Evolutionary conservation across 2,113 vertebrate genomes (phyloP).

Genomic region (Alouatta palliata): DNA sequence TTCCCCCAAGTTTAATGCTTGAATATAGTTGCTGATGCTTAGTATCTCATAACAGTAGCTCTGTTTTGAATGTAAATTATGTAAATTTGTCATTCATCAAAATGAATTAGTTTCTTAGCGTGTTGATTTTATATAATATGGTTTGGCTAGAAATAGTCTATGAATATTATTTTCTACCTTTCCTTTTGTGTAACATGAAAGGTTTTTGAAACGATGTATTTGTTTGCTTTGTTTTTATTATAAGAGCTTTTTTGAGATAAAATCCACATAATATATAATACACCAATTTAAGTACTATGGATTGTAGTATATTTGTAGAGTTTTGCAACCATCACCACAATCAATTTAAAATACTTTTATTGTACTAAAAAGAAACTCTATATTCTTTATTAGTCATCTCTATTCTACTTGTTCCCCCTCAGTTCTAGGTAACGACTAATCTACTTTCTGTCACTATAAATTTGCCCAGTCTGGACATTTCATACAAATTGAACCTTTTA

Average conservation of each 20-base stretch:
- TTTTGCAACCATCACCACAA: not conserved
- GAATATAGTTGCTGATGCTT: constrained; percentile 86
- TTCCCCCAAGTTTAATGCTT: constrained; percentile 78
- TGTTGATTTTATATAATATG: constrained; percentile 44
- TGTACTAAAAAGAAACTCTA: not conserved
- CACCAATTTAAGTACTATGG: not conserved
- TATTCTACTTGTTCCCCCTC: not conserved
- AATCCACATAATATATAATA: not conserved
- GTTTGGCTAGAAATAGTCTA: not conserved
- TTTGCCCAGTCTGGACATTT: not conserved
- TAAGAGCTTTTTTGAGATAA: not conserved
- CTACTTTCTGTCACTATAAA: not conserved
- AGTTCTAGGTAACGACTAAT: not conserved
- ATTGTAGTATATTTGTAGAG: not conserved
- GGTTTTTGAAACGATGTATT: not conserved
- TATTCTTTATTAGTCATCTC: not conserved
- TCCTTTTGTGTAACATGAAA: not conserved
- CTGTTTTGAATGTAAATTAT: constrained; percentile 84
- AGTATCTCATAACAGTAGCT: constrained; percentile 86
- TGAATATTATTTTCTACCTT: not conserved
- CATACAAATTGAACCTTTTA: not conserved
- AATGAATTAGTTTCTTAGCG: constrained; percentile 40
- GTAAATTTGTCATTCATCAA: constrained; percentile 76
- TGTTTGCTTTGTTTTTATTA: constrained; percentile 17
- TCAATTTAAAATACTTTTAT: not conserved